Evolutionary conservation across 2,797 vertebrate genomes (phyloP), one percentile per base, ranked within the genome.

Genomic region (Tokudaia tokunoshimensis): DNA sequence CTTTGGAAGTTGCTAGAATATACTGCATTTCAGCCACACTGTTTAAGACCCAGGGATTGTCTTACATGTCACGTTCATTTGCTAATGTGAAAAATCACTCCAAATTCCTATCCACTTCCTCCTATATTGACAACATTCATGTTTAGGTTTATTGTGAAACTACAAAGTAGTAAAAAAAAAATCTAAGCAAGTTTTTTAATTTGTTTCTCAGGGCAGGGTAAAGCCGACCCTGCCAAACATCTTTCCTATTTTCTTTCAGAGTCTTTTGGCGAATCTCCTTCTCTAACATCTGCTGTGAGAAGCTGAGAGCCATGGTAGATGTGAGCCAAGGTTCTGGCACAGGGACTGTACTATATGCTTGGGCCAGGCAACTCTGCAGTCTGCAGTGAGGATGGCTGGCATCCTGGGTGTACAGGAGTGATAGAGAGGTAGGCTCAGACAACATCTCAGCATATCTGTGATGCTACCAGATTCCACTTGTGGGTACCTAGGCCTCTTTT

Each of bases 81-180:
- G 80, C 47, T 72, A 88, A 87, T 63, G 79, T 94, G 75, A 82
- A 94, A 93, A 95, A 81, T 90, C 91, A 70, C 59, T 81, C 61
- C 52, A 29, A 59, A 41, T 86, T 52, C 65, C 44, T 89, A 34
- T 15, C 24, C 74, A 37, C 91, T 90, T 95, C 29, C 34, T 90
- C 31, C 24, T 31, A 89, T 8, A 44, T 75, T n/a, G n/a, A 65
- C 86, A 75, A 72, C 50, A 20, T 61, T 63, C 22, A 50, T 5
- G 26, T 70, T 81, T 94, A 96, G 85, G 89, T 82, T 57, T 81
- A 52, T 26, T 20, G 89, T 83, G 92, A 89, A 86, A 83, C 52
- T 76, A 72, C 44, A 75, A 63, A 70, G 22, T 59, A 63, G 55
- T 52, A 14, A 19, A 63, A 57, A 63, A 57, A 22, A 61, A 75